Base-by-base conservation (phyloP, 2,797 vertebrate species). In the Thalassophryne amazonica region DNA sequence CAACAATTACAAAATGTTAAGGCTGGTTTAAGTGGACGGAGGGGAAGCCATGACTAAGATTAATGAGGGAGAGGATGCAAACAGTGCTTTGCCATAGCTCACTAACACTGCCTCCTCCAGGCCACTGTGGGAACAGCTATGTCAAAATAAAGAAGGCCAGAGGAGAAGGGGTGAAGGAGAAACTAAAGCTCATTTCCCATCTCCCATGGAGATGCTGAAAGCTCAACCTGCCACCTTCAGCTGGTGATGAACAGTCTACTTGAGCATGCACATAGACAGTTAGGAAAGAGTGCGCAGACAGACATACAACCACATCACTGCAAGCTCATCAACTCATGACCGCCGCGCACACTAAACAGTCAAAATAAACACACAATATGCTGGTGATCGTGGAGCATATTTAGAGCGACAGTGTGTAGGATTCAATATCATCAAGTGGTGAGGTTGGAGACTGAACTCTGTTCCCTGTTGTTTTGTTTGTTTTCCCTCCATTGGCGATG, bases 71-170 rank as follows among this genome's bases (percentile, higher is more conserved):
- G 35, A 51, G 30, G 20, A 75, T 43, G 3, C 19, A 46, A 18
- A 20, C 22, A 34, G 7, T 5, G 45, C 21, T 13, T 22, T 39
- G 33, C 29, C 38, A 29, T 40, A 36, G 35, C 58, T 48, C 36
- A 36, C 28, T 51, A 70, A 69, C 7, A 14, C 59, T 56, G 49
- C 56, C 56, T 56, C 57, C 40, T 63, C 23, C 62, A 61, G 67
- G 67, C 50, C 45, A 41, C 68, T 59, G 34, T 43, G 65, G 70
- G 59, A 73, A 59, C 50, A 68, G 52, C 40, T 31, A n/a, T n/a
- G 54, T 77, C 67, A 74, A 54, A 58, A 41, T 36, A 60, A 78
- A 80, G 46, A 40, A 69, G 64, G 36, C 41, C 78, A 48, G 67
- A 82, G 25, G 71, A 75, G 59, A 55, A 4, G 25, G 48, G 57